Evolutionary conservation across 2,888 invertebrate genomes (phyloP), one percentile per base, ranked within the genome.

Genomic region (Oxyteleia sp.): DNA sequence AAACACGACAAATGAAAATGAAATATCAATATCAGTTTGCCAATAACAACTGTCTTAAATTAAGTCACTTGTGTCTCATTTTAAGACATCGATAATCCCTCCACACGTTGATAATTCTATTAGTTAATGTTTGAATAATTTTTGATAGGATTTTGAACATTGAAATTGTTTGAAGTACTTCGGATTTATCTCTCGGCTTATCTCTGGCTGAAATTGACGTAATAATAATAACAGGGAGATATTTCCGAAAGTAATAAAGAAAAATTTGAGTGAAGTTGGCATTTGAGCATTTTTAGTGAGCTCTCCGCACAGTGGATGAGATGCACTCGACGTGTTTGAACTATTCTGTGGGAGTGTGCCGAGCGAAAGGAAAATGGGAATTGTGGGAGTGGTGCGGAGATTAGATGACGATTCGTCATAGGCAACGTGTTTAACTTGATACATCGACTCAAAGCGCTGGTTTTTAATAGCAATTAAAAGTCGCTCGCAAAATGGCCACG

Each of bases 361-460:
- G 16, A 32, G 45, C 32, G 49, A 20, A 15, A 51, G 80, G 63
- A 81, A 81, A 81, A 43, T 32, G 59, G 80, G 72, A 80, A 80
- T 74, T 61, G 26, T 32, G 26, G 68, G 72, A 71, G 80, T 64
- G 80, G 61, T 80, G 81, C 74, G 61, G 74, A 80, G 74, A 68
- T 68, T 68, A 81, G 68, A 81, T 81, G 81, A 81, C 81, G 81
- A 74, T 68, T 81, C 81, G 74, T 68, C 68, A 74, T 20, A 59
- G 72, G 72, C 80, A 72, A 43, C 68, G 61, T 68, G 68, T 68
- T 66, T 20, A 51, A 68, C 68, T 74, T 10, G 53, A 66, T 59
- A 68, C 49, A 69, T 41, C 41, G 32, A n/a, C 57, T 45, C 43
- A 2, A 29, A 45, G 13, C 4, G 45, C 10, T n/a, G 13, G 43